Conservation (phyloP, 2,888 invertebrate species). For the Allophyes oxyacanthae region DNA sequence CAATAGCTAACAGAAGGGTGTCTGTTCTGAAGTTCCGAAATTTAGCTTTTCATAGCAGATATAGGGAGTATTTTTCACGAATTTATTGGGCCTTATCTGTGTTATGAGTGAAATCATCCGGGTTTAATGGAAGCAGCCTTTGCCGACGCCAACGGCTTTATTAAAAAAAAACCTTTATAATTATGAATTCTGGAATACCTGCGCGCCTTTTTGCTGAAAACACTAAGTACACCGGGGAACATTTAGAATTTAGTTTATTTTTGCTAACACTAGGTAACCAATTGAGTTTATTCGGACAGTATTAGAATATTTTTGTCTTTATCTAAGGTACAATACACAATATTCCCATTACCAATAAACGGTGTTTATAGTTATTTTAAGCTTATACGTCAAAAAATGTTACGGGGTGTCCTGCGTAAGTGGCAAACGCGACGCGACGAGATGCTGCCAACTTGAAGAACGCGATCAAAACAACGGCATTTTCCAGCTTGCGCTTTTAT, state of each 20-base stretch:
- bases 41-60: constrained; percentile 16
- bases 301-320: constrained; percentile 25
- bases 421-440: too few relatives aligned
- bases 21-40: constrained; percentile 9
- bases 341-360: too few relatives aligned
- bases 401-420: too few relatives aligned
- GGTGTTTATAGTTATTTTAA: too few relatives aligned
- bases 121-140: constrained; percentile 19
- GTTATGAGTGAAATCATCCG: constrained; percentile 39
- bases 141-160: constrained; percentile 28
- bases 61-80: constrained; percentile 31
- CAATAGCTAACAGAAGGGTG: too few relatives aligned
- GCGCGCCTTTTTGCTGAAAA: constrained; percentile 22
- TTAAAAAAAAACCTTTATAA: constrained; percentile 33
- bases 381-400: too few relatives aligned
- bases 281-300: neutral
- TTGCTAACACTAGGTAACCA: constrained; percentile 11
- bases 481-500: too few relatives aligned
- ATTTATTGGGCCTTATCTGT: constrained; percentile 45
- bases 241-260: constrained; percentile 35
- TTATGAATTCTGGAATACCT: constrained; percentile 35
- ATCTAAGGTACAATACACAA: too few relatives aligned
- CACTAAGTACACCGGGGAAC: constrained; percentile 2
- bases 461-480: too few relatives aligned
- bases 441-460: too few relatives aligned